A percentile compares a stretch with the other conserved stretches of the same genome.
phyloP scores from a whole-genome alignment of 2,797 vertebrate genomes.

The Micromesistius poutassou region DNA sequence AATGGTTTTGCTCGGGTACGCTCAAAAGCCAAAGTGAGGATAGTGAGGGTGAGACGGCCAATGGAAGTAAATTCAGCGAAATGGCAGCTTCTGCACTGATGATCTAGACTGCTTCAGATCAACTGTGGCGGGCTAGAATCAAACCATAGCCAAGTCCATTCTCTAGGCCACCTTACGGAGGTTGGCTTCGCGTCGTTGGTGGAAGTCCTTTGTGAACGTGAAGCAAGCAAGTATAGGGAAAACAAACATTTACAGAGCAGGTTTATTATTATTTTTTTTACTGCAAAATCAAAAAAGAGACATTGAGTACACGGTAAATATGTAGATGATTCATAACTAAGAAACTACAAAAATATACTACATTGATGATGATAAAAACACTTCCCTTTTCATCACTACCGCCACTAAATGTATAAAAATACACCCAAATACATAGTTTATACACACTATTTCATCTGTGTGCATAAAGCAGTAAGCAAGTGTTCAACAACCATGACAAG shows the following conservation, averaged over 20 bases:
- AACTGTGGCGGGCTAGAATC: neutral
- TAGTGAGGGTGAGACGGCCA: neutral
- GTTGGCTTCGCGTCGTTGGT: too few species aligned
- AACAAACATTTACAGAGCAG: slow-evolving; percentile 57
- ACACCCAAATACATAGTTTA: slow-evolving; percentile 60
- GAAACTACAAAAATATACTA: slow-evolving; percentile 49
- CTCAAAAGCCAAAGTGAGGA: slow-evolving; percentile 7
- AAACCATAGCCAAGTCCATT: neutral
- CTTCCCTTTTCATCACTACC: slow-evolving; percentile 65
- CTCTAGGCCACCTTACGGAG: neutral
- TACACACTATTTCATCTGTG: slow-evolving; percentile 62
- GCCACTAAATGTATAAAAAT: slow-evolving; percentile 52
- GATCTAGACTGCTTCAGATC: neutral
- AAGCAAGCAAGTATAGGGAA: neutral
- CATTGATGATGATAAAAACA: slow-evolving; percentile 35
- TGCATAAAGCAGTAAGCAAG: slow-evolving; percentile 59
- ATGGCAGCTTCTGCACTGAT: neutral
- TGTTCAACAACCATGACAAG: slow-evolving; percentile 42
- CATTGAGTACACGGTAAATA: slow-evolving; percentile 37
- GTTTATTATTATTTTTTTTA: slow-evolving; percentile 23
- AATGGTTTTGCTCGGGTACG: slow-evolving; percentile 18
- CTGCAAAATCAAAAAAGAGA: slow-evolving; percentile 28
- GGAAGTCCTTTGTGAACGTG: neutral
- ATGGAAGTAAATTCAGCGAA: neutral
- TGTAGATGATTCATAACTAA: slow-evolving; percentile 32